phyloP scores from a whole-genome alignment of 2,113 vertebrate genomes.

The Muscicapa adusta region DNA sequence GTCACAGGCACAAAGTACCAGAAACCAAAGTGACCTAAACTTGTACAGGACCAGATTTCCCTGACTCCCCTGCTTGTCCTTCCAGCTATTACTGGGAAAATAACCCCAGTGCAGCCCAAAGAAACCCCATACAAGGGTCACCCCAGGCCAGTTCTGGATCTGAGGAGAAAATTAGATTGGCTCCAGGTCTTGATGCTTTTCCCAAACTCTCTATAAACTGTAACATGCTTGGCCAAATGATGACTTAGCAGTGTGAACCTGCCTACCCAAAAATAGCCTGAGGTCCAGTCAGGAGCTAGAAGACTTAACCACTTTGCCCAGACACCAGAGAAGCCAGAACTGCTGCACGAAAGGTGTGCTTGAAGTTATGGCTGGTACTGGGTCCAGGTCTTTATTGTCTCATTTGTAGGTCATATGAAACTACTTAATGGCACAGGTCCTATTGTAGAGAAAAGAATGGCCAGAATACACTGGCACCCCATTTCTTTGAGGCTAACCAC shows the following conservation, averaged over 20 bases:
- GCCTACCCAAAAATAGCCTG: not conserved
- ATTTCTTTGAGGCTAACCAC: constrained; percentile 52
- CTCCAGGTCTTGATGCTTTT: not conserved
- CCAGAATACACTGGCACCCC: constrained; percentile 15
- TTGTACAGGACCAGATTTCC: not conserved
- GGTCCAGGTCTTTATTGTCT: constrained; percentile 20
- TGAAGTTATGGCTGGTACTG: not conserved
- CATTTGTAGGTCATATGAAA: constrained; percentile 31
- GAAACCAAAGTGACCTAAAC: not conserved
- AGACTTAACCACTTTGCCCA: not conserved
- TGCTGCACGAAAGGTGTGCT: not conserved
- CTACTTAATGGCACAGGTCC: constrained; percentile 20
- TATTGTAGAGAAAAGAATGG: constrained; percentile 24
- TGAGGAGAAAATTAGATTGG: not conserved
- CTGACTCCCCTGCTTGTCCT: accelerated
- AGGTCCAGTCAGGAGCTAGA: not conserved
- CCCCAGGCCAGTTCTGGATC: not conserved
- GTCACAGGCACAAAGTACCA: not conserved
- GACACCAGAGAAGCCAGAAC: not conserved
- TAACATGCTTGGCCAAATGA: not conserved
- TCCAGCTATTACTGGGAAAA: not conserved
- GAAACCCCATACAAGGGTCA: not conserved
- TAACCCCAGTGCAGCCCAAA: not conserved
- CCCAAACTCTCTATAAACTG: not conserved
- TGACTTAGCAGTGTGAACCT: not conserved